Base-by-base conservation (phyloP, 2,797 vertebrate species). In the Chiroxiphia lanceolata region DNA sequence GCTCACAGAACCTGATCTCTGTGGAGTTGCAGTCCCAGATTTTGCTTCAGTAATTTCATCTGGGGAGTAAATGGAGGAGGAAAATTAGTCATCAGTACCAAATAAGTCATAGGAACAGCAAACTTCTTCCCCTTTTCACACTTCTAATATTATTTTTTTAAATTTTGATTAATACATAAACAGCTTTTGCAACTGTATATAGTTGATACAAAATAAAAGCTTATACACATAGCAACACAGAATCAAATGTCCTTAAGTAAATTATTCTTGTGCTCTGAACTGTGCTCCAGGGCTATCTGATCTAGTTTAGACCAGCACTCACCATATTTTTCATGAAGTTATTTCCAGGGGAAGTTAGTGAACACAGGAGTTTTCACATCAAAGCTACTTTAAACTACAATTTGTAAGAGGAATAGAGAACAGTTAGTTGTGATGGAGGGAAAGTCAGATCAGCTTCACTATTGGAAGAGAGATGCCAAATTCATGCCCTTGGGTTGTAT, bases 1-100 rank as follows among this genome's bases (percentile, higher is more conserved):
- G 89, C 99, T 98, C 90, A 99, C 98, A 44, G 99, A 99, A 59
- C 99, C 99, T 1, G 99, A 99, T 91, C 99, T 98, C 92, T 98
- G 99, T 91, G 99, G 99, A 45, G 99, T 99, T 72, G 99, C 98
- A 67, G 98, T 99, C 93, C 99, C 99, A 82, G 99, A 99, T 97
- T 99, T 99, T n/a, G 97, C 96, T 98, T 99, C 99, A 96, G 98
- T 96, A 94, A 99, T 98, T 92, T 99, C 99, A 97, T 99, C 99
- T 99, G 88, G 48, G 68, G 59, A 27, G 61, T 74, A 69, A 81
- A 13, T 5, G 8, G 13, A 76, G 38, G 15, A 89, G 20, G 34
- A 77, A 76, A 72, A 48, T 79, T 29, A 78, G 26, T 19, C 50
- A 59, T 14, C 8, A 44, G 29, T 68, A 61, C 15, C 53, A 87